Percentiles rank a stretch among this genome's conserved stretches.
Conservation (phyloP, 2,113 vertebrate species). For the Proterorhinus semilunaris region DNA sequence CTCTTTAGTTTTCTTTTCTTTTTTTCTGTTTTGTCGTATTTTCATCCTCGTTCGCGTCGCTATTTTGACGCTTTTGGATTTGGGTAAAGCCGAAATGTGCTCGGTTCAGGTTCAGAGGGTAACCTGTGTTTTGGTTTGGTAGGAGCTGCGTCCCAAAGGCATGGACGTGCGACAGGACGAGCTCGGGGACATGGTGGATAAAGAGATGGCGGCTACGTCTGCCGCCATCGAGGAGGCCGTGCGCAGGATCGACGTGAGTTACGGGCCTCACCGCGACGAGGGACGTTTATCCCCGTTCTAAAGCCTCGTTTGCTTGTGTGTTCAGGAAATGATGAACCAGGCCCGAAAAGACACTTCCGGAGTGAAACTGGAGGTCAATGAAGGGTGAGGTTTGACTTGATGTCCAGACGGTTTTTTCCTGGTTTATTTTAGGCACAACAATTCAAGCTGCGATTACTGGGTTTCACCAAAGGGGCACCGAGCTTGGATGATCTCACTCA, state of each 20-base stretch:
- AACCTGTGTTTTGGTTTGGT: neutral
- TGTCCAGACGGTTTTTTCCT: too few relatives aligned
- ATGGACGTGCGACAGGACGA: constrained; percentile 91
- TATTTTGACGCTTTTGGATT: too few relatives aligned
- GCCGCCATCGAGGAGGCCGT: constrained; percentile 93
- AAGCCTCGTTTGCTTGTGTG: constrained; percentile 1
- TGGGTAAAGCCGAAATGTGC: too few relatives aligned
- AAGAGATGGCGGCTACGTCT: constrained; percentile 94
- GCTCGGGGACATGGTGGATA: constrained; percentile 94
- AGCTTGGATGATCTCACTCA: too few relatives aligned
- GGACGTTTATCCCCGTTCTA: neutral
- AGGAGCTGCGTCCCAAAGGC: constrained; percentile 93
- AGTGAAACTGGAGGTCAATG: constrained; percentile 93
- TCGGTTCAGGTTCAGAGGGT: too few relatives aligned
- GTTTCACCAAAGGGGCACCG: too few relatives aligned
- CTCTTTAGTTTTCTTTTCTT: too few relatives aligned
- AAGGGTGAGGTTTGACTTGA: constrained; percentile 79
- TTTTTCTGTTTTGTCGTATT: too few relatives aligned
- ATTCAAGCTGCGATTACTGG: too few relatives aligned
- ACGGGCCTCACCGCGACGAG: too few relatives aligned
- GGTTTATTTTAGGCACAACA: too few relatives aligned
- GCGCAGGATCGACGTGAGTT: constrained; percentile 88
- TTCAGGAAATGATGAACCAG: constrained; percentile 96
- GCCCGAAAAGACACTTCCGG: constrained; percentile 87
- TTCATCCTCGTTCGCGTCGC: too few relatives aligned